phyloP scores from a whole-genome alignment of 2,797 vertebrate species.

The Microcaecilia unicolor region DNA sequence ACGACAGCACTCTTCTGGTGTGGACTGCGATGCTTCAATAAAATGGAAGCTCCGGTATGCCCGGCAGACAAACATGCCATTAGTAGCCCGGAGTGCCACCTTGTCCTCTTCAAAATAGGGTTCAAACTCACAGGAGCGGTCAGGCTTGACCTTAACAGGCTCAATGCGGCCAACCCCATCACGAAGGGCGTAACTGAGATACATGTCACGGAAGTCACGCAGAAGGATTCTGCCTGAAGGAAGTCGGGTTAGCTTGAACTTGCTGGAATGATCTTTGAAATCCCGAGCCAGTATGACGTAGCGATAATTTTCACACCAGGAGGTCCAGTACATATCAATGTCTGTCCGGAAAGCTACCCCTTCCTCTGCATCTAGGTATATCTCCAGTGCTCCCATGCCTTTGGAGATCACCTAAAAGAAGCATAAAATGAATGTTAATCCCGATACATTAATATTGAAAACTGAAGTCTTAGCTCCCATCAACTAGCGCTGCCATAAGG shows the following conservation, averaged over 20 bases:
- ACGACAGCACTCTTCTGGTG: not conserved
- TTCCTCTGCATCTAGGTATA: not conserved
- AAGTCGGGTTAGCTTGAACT: not conserved
- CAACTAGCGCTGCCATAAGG: too few species aligned
- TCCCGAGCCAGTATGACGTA: not conserved
- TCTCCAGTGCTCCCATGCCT: not conserved
- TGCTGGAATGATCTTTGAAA: not conserved
- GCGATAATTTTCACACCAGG: not conserved
- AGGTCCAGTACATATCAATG: slow-evolving; percentile 4
- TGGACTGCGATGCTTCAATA: not conserved
- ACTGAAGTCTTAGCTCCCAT: too few species aligned
- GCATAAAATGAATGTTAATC: too few species aligned
- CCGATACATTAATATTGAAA: too few species aligned
- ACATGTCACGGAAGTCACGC: slow-evolving; percentile 1
- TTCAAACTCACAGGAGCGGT: slow-evolving; percentile 2
- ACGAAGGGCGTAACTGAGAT: not conserved
- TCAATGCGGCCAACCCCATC: not conserved
- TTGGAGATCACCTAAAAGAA: slow-evolving; percentile 1
- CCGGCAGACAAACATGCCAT: slow-evolving; percentile 1
- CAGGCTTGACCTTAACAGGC: not conserved
- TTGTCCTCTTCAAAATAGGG: slow-evolving; percentile 1
- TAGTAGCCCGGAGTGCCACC: slow-evolving; percentile 1
- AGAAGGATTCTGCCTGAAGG: not conserved
- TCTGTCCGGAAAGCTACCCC: slow-evolving; percentile 4
- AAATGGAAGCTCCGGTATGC: not conserved